Evolutionary conservation across 2,888 invertebrate species (phyloP).

Genomic region (Coecobrya sp.): DNA sequence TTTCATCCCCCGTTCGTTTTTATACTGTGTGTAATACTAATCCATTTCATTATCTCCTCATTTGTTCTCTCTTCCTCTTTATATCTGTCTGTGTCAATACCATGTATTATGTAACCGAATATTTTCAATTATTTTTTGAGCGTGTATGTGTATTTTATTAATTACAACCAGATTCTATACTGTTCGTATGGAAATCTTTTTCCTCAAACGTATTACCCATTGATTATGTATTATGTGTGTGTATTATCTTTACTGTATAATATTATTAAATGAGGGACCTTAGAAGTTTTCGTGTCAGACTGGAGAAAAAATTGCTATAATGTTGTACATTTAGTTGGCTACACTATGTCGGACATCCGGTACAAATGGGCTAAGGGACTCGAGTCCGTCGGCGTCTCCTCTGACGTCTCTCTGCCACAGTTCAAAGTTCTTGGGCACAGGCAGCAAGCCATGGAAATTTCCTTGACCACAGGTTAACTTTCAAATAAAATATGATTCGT

Average conservation of each 20-base stretch:
- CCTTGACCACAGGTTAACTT: conserved; percentile 96
- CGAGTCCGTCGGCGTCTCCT: conserved; percentile 98
- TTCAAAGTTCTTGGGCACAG: conserved; percentile 99
- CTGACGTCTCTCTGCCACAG: conserved; percentile 98
- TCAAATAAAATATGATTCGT: conserved; percentile 77
- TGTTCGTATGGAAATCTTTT: conserved; percentile 37
- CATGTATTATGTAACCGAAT: conserved; percentile 46
- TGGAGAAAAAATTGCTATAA: conserved; percentile 58
- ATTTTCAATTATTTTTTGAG: conserved; percentile 57
- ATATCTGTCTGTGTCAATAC: conserved; percentile 34
- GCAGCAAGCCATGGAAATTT: conserved; percentile 98
- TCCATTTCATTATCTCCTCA: conserved; percentile 58
- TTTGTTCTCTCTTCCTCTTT: conserved; percentile 30
- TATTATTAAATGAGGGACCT: conserved; percentile 38
- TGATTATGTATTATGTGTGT: conserved; percentile 39
- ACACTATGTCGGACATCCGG: conserved; percentile 99
- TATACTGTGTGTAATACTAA: conserved; percentile 47
- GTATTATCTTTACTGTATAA: conserved; percentile 20
- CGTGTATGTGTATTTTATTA: conserved; percentile 58
- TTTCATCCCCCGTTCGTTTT: background rate
- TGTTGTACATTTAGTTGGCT: conserved; percentile 93
- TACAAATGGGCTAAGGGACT: conserved; percentile 99
- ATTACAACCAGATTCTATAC: conserved; percentile 22
- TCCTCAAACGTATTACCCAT: background rate
- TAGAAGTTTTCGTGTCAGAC: conserved; percentile 53